Conservation (phyloP, 2,888 invertebrate genomes). For the Holacanthella duospinosa region DNA sequence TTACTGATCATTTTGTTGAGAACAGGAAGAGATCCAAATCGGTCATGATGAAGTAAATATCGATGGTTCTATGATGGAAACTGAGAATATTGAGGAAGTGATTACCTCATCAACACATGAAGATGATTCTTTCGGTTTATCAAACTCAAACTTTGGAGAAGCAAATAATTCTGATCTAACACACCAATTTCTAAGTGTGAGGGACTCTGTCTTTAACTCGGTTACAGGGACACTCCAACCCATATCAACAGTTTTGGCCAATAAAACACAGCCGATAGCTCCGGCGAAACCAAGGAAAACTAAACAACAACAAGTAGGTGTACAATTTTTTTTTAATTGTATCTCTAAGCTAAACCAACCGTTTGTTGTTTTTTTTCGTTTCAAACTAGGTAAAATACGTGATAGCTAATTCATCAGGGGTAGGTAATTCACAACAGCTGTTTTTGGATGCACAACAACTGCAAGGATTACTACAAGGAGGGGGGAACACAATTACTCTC, state of each 20-base stretch:
- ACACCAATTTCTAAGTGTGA: slow-evolving; percentile 31
- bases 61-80: slow-evolving; percentile 32
- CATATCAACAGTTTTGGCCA: slow-evolving; percentile 9
- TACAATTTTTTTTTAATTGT: neutral
- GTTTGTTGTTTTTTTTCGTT: neutral
- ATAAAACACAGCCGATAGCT: neutral
- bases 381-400: slow-evolving; percentile 24
- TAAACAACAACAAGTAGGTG: slow-evolving; percentile 4
- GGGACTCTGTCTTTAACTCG: slow-evolving; percentile 34
- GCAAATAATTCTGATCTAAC: slow-evolving; percentile 13
- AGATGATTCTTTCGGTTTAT: slow-evolving; percentile 20
- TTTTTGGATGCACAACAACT: slow-evolving; percentile 32
- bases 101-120: slow-evolving; percentile 21
- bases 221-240: slow-evolving; percentile 34
- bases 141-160: slow-evolving; percentile 3
- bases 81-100: slow-evolving; percentile 34
- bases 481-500: slow-evolving; percentile 23
- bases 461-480: slow-evolving; percentile 35
- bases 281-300: slow-evolving; percentile 6
- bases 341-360: neutral
- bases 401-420: slow-evolving; percentile 23
- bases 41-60: slow-evolving; percentile 22
- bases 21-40: slow-evolving; percentile 26
- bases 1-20: neutral
- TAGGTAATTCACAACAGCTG: slow-evolving; percentile 26